These are phyloP conservation scores for Himalopsyche anomala DNA, from an alignment of 2,888 invertebrate species.

Conservation along the genomic window DNA sequence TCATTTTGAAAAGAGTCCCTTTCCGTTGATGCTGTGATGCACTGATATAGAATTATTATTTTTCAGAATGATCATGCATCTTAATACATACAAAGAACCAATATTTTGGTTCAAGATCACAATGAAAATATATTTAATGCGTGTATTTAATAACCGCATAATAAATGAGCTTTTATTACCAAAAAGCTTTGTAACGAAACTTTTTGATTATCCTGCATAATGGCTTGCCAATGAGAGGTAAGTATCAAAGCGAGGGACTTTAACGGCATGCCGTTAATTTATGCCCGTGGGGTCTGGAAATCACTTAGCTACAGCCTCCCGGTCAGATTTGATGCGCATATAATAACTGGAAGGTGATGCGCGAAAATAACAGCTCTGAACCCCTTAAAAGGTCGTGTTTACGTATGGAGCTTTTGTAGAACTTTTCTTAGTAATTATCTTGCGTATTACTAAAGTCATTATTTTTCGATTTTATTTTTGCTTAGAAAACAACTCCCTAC, in stretches of 20 bases:
- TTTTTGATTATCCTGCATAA: slow-evolving; percentile 26
- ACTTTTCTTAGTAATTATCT: too few relatives aligned
- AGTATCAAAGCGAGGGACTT: not conserved
- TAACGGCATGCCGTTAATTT: slow-evolving; percentile 27
- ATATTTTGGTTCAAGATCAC: too few relatives aligned
- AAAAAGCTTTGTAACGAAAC: not conserved
- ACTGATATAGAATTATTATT: too few relatives aligned
- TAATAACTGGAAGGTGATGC: slow-evolving; percentile 19
- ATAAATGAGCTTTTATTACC: slow-evolving; percentile 14
- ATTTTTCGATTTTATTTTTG: too few relatives aligned
- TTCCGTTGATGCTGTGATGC: too few relatives aligned
- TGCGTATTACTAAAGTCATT: too few relatives aligned
- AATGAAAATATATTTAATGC: too few relatives aligned
- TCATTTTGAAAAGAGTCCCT: too few relatives aligned
- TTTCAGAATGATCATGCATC: too few relatives aligned
- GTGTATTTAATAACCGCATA: not conserved
- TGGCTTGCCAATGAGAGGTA: not conserved
- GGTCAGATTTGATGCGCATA: not conserved
- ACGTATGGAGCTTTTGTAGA: not conserved
- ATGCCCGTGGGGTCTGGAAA: slow-evolving; percentile 14
- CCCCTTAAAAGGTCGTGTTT: not conserved
- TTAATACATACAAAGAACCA: too few relatives aligned
- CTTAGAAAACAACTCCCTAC: too few relatives aligned
- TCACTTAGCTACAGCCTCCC: slow-evolving; percentile 26
- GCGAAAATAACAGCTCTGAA: not conserved